Base-by-base conservation (phyloP, 2,797 vertebrate species). In the Sebastes reedi region DNA sequence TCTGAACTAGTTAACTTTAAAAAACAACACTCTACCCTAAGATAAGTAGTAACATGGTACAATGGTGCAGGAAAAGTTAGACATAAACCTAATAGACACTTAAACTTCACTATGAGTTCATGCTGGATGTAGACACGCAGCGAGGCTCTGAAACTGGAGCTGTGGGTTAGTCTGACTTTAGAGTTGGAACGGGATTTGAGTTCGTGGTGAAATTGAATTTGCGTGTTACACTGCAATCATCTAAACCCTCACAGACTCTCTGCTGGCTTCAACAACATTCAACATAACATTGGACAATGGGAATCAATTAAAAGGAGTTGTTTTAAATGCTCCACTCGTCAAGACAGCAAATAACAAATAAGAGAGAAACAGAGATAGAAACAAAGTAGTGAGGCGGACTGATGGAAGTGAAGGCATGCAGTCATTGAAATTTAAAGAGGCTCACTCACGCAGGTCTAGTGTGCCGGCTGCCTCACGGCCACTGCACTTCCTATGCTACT, bases 401-500 rank as follows among this genome's bases (percentile, higher is more conserved):
- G 70, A 75, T 54, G 61, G 72, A 65, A 80, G 52, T 52, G 32
- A 82, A 75, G 75, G 65, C 73, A 62, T 52, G 66, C 62, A 66
- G 69, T 83, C 72, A 76, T 66, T 82, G 87, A 85, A 78, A 87
- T 83, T 91, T 92, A 94, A 92, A 90, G 81, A 92, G 91, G 67
- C 69, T 85, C 79, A 91, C 90, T 94, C 94, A 95, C 89, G 87
- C 92, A 92, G 81, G 87, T 85, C 88, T 85, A 64, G 73, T 72
- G 76, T 59, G 46, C 25, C 83, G 9, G n/a, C 46, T 91, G 89
- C 84, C 91, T 94, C 84, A 76, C 52, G 75, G 93, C 92, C 92
- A 88, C 82, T 72, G 79, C 75, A 84, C 87, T 93, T 92, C 89
- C 90, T 89, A 68, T 85, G 85, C 93, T 94, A 94, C 94, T 94